Percentiles rank a stretch among this genome's conserved stretches.
These are phyloP conservation scores for Ammodytes dubius DNA, from an alignment of 2,113 vertebrate genomes.

Conservation along the genomic window DNA sequence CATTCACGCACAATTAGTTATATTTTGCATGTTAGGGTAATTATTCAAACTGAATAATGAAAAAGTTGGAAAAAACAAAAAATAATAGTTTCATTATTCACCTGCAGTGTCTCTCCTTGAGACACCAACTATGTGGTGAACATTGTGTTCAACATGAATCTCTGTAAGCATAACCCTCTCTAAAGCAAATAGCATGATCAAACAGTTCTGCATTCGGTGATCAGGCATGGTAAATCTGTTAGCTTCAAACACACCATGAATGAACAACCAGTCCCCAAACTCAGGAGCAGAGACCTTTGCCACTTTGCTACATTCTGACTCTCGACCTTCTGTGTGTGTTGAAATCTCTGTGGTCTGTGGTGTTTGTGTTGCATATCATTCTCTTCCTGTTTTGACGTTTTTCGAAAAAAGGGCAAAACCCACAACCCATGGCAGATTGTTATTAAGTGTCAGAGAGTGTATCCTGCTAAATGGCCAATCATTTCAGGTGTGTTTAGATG, in stretches of 20 bases:
- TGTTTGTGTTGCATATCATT: too few relatives aligned
- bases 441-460: not conserved
- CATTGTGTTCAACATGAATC: not conserved
- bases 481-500: not conserved
- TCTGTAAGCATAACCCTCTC: not conserved
- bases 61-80: too few relatives aligned
- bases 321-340: too few relatives aligned
- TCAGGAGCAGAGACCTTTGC: constrained; percentile 22
- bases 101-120: too few relatives aligned
- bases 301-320: not conserved
- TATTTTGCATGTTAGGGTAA: too few relatives aligned
- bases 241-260: not conserved
- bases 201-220: not conserved
- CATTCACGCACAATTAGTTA: too few relatives aligned
- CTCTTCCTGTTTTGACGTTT: constrained; percentile 25
- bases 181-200: not conserved
- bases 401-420: not conserved
- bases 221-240: not conserved
- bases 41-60: too few relatives aligned
- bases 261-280: constrained; percentile 44
- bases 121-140: not conserved
- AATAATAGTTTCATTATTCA: too few relatives aligned
- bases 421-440: not conserved
- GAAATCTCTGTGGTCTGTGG: not conserved
- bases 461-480: not conserved